Conservation (phyloP, 2,797 vertebrate species). For the Paramormyrops hopkinsi region DNA sequence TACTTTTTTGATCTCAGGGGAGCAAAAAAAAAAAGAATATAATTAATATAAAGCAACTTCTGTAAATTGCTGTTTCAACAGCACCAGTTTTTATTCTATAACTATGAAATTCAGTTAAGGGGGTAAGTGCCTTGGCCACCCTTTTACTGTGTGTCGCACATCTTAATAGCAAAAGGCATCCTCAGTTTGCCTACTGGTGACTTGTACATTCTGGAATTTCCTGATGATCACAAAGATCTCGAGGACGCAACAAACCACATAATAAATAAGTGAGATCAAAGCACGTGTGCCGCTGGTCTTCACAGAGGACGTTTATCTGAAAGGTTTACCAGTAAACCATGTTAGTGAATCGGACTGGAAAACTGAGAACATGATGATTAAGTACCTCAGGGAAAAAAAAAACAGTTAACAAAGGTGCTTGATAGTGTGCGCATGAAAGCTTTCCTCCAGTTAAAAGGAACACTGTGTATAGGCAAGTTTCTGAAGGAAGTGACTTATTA, state of each 20-base stretch:
- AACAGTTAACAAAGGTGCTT: background rate
- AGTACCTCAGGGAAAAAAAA: background rate
- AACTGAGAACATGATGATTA: background rate
- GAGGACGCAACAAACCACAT: background rate
- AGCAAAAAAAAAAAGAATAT: background rate
- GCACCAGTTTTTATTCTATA: background rate
- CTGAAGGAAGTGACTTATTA: slow-evolving; percentile 9
- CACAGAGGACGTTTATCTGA: background rate
- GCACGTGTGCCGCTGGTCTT: background rate
- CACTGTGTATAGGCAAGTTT: background rate
- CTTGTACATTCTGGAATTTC: slow-evolving; percentile 7
- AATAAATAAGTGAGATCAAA: slow-evolving; percentile 8
- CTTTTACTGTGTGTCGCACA: background rate
- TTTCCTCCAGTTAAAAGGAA: background rate
- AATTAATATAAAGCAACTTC: background rate
- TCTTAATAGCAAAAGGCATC: background rate
- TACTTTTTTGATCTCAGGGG: background rate
- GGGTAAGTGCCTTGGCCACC: background rate
- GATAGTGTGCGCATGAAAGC: background rate
- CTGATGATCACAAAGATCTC: slow-evolving; percentile 10
- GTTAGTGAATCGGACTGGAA: background rate
- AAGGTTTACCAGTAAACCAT: background rate
- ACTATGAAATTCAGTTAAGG: background rate
- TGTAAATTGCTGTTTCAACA: background rate
- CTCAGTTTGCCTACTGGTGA: background rate